phyloP scores from a whole-genome alignment of 2,113 vertebrate species.

The Regulus satrapa region DNA sequence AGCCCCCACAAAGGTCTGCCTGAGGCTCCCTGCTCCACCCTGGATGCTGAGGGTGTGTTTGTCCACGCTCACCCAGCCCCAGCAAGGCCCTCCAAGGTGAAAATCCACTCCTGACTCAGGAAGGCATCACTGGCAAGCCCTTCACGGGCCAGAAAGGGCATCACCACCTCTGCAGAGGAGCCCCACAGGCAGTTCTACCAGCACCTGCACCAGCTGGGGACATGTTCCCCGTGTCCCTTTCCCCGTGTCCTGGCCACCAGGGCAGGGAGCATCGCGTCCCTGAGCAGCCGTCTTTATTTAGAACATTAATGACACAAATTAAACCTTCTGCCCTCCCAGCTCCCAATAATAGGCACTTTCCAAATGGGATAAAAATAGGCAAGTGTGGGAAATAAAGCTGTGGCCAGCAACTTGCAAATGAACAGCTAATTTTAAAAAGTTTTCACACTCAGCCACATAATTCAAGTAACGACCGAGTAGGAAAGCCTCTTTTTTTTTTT shows the following conservation, averaged over 20 bases:
- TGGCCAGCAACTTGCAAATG: not conserved
- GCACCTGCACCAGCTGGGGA: not conserved
- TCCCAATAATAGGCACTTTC: not conserved
- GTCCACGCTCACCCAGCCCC: not conserved
- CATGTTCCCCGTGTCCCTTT: accelerated
- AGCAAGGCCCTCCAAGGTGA: not conserved
- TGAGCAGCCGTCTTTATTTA: not conserved
- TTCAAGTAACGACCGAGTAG: not conserved
- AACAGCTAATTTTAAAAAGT: not conserved
- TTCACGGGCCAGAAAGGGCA: accelerated
- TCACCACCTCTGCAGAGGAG: not conserved
- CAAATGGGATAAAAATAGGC: not conserved
- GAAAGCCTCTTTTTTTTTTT: not conserved
- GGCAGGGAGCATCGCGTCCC: not conserved
- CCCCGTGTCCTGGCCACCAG: accelerated
- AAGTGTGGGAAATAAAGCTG: not conserved
- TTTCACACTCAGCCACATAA: not conserved
- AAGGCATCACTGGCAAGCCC: accelerated
- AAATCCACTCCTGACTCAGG: not conserved
- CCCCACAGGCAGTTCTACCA: not conserved
- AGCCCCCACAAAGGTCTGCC: not conserved
- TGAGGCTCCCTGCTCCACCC: accelerated
- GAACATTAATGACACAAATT: conserved; percentile 24
- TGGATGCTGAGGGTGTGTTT: not conserved
- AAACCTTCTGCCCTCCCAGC: not conserved